These are phyloP conservation scores for Herpetotheres cachinnans DNA, from an alignment of 2,113 vertebrate species.

Conservation along the genomic window DNA sequence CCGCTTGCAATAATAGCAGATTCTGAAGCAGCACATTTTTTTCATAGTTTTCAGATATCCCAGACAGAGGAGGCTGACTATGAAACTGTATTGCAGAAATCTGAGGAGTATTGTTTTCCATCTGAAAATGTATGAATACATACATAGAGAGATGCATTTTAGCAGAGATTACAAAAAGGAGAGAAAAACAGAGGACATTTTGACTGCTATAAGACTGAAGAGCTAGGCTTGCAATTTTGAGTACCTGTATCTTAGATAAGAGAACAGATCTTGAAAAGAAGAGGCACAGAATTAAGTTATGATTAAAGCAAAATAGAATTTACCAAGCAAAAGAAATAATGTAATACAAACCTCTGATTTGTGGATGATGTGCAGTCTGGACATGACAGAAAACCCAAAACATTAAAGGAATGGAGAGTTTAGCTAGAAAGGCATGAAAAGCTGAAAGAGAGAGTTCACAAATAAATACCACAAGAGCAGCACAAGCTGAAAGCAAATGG, in stretches of 20 bases:
- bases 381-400: constrained; percentile 23
- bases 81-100: neutral
- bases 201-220: neutral
- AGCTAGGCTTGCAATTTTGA: neutral
- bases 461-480: neutral
- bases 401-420: neutral
- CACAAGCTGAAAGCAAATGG: constrained; percentile 3
- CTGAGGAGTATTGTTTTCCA: neutral
- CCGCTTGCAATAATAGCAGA: neutral
- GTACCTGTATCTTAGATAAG: neutral
- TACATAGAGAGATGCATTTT: neutral
- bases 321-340: neutral
- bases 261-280: neutral
- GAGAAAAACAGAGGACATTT: neutral
- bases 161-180: neutral
- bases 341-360: neutral
- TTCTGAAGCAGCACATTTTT: neutral
- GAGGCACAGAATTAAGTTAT: neutral
- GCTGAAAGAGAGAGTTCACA: neutral
- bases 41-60: neutral
- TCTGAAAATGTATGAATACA: neutral
- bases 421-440: neutral
- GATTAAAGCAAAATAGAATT: constrained; percentile 37
- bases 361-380: neutral
- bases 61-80: neutral